phyloP scores from a whole-genome alignment of 2,888 invertebrate genomes.

The Eupsilia transversa region DNA sequence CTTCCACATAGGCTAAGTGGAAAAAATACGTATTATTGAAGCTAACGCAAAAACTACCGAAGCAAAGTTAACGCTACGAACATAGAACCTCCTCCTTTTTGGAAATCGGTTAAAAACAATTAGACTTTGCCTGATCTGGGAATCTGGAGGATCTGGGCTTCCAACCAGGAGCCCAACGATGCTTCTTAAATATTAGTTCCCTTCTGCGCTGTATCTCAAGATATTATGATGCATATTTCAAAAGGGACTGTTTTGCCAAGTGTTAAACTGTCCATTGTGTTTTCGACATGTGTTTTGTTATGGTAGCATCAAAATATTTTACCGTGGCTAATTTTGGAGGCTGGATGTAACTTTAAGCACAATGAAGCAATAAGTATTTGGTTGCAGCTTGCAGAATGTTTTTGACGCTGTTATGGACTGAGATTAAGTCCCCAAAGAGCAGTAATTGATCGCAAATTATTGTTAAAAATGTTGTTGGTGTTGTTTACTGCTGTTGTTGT shows the following conservation, averaged over 20 bases:
- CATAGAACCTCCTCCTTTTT: no score
- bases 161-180: not conserved
- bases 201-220: not conserved
- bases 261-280: conserved; percentile 16
- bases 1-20: no score
- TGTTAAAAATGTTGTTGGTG: not conserved
- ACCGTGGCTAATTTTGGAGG: conserved; percentile 11
- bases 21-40: no score
- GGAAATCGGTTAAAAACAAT: no score
- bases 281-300: conserved; percentile 15
- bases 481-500: no score
- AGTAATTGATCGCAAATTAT: not conserved
- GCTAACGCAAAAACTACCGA: no score
- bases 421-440: not conserved
- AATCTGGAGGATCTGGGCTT: not conserved
- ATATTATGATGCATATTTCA: conserved; percentile 6
- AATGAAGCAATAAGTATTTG: conserved; percentile 1
- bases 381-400: not conserved
- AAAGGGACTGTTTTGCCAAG: conserved; percentile 7
- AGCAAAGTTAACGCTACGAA: no score
- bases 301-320: conserved; percentile 7
- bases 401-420: not conserved
- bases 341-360: conserved; percentile 5
- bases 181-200: not conserved
- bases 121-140: not conserved